Evolutionary conservation across 2,113 vertebrate genomes (phyloP), one percentile per base, ranked within the genome.

Genomic region (Paedocypris sp.): DNA sequence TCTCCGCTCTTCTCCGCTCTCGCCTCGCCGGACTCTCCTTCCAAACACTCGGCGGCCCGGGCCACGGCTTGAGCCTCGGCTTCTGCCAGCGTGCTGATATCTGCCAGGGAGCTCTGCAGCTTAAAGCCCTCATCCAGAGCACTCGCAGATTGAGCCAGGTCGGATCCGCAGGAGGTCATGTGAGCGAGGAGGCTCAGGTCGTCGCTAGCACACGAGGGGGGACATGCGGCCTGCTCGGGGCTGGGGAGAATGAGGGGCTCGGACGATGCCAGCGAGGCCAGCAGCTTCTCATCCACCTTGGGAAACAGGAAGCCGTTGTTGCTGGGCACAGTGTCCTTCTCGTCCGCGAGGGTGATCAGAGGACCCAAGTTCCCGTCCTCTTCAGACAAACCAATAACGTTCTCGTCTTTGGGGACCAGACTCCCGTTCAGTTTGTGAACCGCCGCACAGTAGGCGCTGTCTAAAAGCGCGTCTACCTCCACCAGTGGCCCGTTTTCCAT

Each of bases 161-260:
- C 92, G 4, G 92, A 86, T 49, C 75, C 86, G 5, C 89, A 69
- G 0, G 91, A 77, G 1, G 78, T 88, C 94, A 97, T 92, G 60
- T 96, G 95, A 19, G 93, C 93, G 68, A 98, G 83, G 59, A 99
- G 82, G 62, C 92, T 95, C 72, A 99, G 90, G 74, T 99, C 92
- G 38, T 97, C 92, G 31, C 81, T 89, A 62, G 93, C 90, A 45
- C 89, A 89, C 73, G 75, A 80, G 50, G 88, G 80, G 47, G 12
- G 67, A 72, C 42, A 39, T 62, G 35, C 20, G 2, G 75, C 42
- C 69, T 79, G 88, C 41, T 93, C 90, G 2, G 91, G 84, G 77
- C 88, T 88, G 26, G 88, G 80, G 61, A 95, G 83, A 1, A 86
- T 80, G 41, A 97, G 90, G 15, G 91, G 89, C 60, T 92, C 94